Evolutionary conservation across 2,888 invertebrate genomes (phyloP), one percentile per base, ranked within the genome.

Genomic region (Vanessa cardui): DNA sequence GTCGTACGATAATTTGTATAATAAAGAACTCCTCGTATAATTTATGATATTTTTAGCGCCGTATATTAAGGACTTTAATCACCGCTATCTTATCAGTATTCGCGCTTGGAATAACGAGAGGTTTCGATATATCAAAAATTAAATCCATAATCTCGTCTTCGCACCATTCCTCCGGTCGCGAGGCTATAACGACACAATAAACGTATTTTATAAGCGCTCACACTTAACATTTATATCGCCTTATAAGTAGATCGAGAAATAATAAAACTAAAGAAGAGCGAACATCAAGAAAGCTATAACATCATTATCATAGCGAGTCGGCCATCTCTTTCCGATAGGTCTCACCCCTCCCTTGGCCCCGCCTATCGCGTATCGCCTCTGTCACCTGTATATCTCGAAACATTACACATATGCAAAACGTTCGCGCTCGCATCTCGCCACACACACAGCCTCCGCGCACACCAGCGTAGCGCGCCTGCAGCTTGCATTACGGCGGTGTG

Each of bases 331-430:
- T 92, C 90, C 90, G 86, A 90, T 92, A 90, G 88, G 86, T 90
- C 83, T 90, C 83, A 89, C 88, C 90, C 90, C 89, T 84, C 87
- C 85, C 79, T 81, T 82, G 78, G 90, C 91, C 86, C 88, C 92
- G 92, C 92, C 92, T 85, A 90, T 81, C 86, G 84, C 85, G 88
- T 89, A 89, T 84, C 89, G 88, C 85, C 86, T 83, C 87, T 92
- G 92, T 92, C 92, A 92, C 92, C 92, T 92, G 92, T 91, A 87
- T 91, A 92, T 90, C 91, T 90, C 86, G 88, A 91, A 92, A 91
- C 92, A 92, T 92, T 92, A 92, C 91, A 92, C 92, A 92, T 92
- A 92, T 92, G 92, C 92, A 92, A 92, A 92, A 92, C 90, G 88
- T 90, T 89, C 87, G 83, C 87, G 86, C 85, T 89, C 88, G 83